phyloP scores from a whole-genome alignment of 2,797 vertebrate species.

The Atherinosoma microstoma region DNA sequence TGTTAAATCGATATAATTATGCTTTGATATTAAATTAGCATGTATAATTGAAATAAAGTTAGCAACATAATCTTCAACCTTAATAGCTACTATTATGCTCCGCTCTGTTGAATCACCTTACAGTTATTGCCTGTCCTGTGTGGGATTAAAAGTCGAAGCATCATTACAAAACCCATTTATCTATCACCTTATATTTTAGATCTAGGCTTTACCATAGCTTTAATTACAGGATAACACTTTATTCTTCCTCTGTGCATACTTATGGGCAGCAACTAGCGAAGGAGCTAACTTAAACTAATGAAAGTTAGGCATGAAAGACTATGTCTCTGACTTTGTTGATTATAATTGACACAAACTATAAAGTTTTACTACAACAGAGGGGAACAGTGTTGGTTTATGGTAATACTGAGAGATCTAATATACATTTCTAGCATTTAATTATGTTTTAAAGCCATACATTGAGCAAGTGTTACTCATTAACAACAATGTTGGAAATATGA shows the following conservation, averaged over 20 bases:
- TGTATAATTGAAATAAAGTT: conserved; percentile 60
- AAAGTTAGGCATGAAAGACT: not conserved
- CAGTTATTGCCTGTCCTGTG: conserved; percentile 35
- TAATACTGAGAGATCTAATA: not conserved
- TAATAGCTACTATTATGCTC: conserved; percentile 28
- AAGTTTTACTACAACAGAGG: not conserved
- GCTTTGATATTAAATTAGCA: conserved; percentile 57
- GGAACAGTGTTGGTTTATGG: not conserved
- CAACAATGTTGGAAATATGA: not conserved
- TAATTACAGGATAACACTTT: conserved; percentile 35
- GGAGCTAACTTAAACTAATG: not conserved
- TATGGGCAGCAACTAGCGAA: conserved; percentile 9
- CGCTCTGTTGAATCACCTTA: conserved; percentile 28
- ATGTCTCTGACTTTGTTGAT: conserved; percentile 11
- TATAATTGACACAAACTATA: conserved; percentile 26
- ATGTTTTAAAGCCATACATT: not conserved
- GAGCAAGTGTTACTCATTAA: not conserved
- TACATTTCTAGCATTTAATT: not conserved
- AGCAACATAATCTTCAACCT: conserved; percentile 9
- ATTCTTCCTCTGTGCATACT: conserved; percentile 33
- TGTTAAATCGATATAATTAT: conserved; percentile 58
- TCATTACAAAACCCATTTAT: conserved; percentile 42
- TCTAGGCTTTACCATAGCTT: conserved; percentile 25
- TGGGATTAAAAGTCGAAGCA: conserved; percentile 34
- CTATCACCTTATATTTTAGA: conserved; percentile 41